Evolutionary conservation across 1,140 invertebrate genomes (phyloP).

Genomic region (Macrobrachium rosenbergii): DNA sequence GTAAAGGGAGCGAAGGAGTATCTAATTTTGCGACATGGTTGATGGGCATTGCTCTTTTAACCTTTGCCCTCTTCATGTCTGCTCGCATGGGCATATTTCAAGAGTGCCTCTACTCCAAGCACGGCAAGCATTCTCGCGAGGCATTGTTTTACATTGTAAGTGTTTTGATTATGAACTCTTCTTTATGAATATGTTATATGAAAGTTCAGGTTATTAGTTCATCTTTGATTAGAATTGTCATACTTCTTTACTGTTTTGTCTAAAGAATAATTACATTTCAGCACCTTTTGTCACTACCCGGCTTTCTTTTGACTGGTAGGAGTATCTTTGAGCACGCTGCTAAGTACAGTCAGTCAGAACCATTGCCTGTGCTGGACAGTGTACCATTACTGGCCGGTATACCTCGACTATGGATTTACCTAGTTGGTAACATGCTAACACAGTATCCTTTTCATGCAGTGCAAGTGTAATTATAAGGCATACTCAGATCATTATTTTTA

Average conservation of each 20-base stretch:
- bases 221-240: too few relatives aligned
- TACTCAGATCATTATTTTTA: too few relatives aligned
- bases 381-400: slow-evolving; percentile 69
- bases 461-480: neutral
- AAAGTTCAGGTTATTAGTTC: neutral
- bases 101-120: slow-evolving; percentile 86
- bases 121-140: slow-evolving; percentile 95
- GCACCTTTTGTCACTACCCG: slow-evolving; percentile 89
- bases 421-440: slow-evolving; percentile 89
- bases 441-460: slow-evolving; percentile 80
- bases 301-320: slow-evolving; percentile 81
- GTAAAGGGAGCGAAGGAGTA: neutral
- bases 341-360: slow-evolving; percentile 68
- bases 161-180: neutral
- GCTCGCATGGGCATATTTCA: slow-evolving; percentile 98
- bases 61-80: slow-evolving; percentile 91
- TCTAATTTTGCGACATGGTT: slow-evolving; percentile 57
- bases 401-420: slow-evolving; percentile 74
- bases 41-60: slow-evolving; percentile 84
- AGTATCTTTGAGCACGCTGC: slow-evolving; percentile 82
- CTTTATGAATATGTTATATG: slow-evolving; percentile 1
- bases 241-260: neutral
- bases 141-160: slow-evolving; percentile 91
- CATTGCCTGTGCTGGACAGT: slow-evolving; percentile 72
- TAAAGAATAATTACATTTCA: slow-evolving; percentile 70